These are phyloP conservation scores for Distichodus sexfasciatus DNA, from an alignment of 2,797 vertebrate genomes.

Conservation along the genomic window DNA sequence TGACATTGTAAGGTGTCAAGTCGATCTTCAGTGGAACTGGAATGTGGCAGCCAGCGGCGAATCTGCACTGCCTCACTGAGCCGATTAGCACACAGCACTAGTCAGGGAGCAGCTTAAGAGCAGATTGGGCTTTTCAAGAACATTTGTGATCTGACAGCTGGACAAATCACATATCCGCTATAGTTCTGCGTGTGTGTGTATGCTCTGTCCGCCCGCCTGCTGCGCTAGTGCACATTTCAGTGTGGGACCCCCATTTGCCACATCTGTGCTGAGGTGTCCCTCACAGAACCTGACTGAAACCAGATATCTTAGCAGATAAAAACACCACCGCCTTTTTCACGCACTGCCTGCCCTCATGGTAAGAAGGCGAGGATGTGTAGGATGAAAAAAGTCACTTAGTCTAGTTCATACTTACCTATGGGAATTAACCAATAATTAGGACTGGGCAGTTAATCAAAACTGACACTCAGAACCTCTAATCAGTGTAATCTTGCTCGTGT, in stretches of 20 bases:
- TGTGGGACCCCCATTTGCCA: slow-evolving; percentile 45
- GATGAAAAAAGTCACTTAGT: neutral
- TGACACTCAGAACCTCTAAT: no score
- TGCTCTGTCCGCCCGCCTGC: slow-evolving; percentile 1
- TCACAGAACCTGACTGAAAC: slow-evolving; percentile 13
- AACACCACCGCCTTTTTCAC: slow-evolving; percentile 43
- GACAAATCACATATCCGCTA: slow-evolving; percentile 29
- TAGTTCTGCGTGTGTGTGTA: slow-evolving; percentile 6
- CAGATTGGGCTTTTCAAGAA: slow-evolving; percentile 11
- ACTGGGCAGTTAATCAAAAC: no score
- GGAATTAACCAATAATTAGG: no score
- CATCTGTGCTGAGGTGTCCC: slow-evolving; percentile 21
- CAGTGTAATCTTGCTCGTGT: no score
- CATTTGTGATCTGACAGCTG: slow-evolving; percentile 51
- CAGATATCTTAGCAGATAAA: slow-evolving; percentile 23
- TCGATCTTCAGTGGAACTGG: neutral
- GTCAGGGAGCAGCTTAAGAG: slow-evolving; percentile 4
- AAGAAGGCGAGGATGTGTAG: no score
- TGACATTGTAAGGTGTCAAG: slow-evolving; percentile 2
- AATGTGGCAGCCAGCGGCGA: neutral
- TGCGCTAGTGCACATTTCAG: slow-evolving; percentile 43
- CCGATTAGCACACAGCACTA: slow-evolving; percentile 12
- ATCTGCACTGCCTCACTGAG: neutral
- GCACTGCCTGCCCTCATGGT: no score
- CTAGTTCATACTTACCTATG: no score